Evolutionary conservation across 2,113 vertebrate species (phyloP).

Genomic region (Meles meles): DNA sequence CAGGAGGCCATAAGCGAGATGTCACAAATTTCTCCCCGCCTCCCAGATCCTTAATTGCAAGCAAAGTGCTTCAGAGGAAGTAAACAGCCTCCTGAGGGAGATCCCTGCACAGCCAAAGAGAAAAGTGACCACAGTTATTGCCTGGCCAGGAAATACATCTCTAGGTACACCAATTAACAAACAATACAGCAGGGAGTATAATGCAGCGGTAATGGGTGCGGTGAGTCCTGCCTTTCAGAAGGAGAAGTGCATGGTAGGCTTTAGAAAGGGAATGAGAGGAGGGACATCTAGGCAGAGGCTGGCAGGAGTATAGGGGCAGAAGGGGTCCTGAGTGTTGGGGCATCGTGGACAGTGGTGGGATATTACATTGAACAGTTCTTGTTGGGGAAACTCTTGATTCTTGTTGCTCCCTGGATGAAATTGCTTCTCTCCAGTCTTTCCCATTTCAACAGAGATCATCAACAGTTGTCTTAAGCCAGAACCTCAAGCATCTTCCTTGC

Average conservation of each 20-base stretch:
- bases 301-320: too few relatives aligned
- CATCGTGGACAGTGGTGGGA: background rate
- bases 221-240: background rate
- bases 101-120: background rate
- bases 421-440: background rate
- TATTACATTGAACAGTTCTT: background rate
- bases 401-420: background rate
- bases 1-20: background rate
- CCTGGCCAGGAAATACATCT: background rate
- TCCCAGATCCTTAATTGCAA: background rate
- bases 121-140: background rate
- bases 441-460: background rate
- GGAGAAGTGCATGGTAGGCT: fast-evolving
- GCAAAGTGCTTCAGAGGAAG: background rate
- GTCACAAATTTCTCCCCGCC: too few relatives aligned
- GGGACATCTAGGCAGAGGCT: background rate
- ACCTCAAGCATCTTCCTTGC: background rate
- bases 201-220: background rate
- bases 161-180: background rate
- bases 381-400: fast-evolving
- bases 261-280: background rate
- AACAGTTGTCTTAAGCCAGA: background rate
- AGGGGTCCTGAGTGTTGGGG: fast-evolving
- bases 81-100: background rate
- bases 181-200: background rate